phyloP scores from a whole-genome alignment of 2,888 invertebrate species.

The Pogonocherus hispidulus region DNA sequence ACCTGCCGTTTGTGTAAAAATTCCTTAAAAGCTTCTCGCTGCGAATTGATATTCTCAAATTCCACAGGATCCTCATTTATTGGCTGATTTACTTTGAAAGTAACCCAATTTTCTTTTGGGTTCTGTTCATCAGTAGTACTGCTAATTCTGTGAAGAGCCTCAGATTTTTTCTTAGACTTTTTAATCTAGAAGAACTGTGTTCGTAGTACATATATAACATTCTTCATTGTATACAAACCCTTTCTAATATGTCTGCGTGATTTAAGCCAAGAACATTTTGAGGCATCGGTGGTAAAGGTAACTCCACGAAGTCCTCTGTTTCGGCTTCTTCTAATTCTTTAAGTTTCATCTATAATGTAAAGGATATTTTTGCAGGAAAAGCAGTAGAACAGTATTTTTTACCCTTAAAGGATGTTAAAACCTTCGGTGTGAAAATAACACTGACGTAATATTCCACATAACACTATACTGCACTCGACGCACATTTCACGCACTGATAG shows the following conservation, averaged over 20 bases:
- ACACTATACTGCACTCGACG: no score
- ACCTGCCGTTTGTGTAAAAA: slow-evolving; percentile 73
- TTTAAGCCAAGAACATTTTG: slow-evolving; percentile 80
- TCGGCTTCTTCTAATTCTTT: slow-evolving; percentile 53
- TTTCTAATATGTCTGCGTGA: slow-evolving; percentile 75
- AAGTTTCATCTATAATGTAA: slow-evolving; percentile 46
- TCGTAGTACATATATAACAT: background rate
- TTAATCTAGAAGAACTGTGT: slow-evolving; percentile 43
- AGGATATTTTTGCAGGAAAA: background rate
- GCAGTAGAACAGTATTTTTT: background rate
- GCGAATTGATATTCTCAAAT: slow-evolving; percentile 60
- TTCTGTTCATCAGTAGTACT: slow-evolving; percentile 27
- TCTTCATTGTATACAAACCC: slow-evolving; percentile 49
- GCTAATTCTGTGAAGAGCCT: slow-evolving; percentile 54
- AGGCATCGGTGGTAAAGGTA: slow-evolving; percentile 78
- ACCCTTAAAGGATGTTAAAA: no score
- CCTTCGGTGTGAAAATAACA: no score
- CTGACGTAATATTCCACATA: no score
- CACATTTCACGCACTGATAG: no score
- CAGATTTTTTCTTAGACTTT: slow-evolving; percentile 56
- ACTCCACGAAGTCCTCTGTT: slow-evolving; percentile 60
- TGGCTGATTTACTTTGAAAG: slow-evolving; percentile 47
- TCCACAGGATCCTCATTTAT: slow-evolving; percentile 56
- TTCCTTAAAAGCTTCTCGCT: slow-evolving; percentile 71
- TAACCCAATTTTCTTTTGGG: slow-evolving; percentile 41